Evolutionary conservation across 2,888 invertebrate genomes (phyloP).

Genomic region (Amiota mariae): DNA sequence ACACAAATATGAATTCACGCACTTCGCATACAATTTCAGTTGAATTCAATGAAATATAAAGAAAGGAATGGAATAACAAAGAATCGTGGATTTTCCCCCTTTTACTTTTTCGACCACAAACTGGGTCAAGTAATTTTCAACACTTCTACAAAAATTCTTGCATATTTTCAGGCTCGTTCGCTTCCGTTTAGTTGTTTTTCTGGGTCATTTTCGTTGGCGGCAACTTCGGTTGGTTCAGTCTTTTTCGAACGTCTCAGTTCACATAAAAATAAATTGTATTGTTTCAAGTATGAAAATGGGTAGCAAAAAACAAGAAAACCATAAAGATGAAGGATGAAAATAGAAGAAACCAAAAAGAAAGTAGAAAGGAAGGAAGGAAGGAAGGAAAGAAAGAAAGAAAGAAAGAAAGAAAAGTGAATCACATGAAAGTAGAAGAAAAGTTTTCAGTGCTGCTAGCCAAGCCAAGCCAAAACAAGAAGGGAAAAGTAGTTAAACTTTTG

Average conservation of each 20-base stretch:
- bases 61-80: no score
- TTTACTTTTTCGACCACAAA: conserved; percentile 36
- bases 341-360: not conserved
- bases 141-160: conserved; percentile 53
- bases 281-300: conserved; percentile 49
- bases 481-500: conserved; percentile 66
- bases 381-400: not conserved
- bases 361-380: not conserved
- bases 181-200: conserved; percentile 46
- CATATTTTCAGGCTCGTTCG: conserved; percentile 27
- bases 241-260: conserved; percentile 43
- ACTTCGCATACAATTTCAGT: not conserved
- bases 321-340: conserved; percentile 8
- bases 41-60: no score
- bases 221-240: no score
- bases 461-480: conserved; percentile 48
- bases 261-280: conserved; percentile 70
- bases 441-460: conserved; percentile 9
- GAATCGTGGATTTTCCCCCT: not conserved
- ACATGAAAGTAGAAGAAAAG: conserved; percentile 10
- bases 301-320: conserved; percentile 2
- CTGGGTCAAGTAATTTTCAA: conserved; percentile 68
- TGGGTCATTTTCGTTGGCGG: conserved; percentile 54
- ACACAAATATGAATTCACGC: not conserved
- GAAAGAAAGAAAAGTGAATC: not conserved